Conservation (phyloP, 2,888 invertebrate species). For the Chymomyza caudatula region DNA sequence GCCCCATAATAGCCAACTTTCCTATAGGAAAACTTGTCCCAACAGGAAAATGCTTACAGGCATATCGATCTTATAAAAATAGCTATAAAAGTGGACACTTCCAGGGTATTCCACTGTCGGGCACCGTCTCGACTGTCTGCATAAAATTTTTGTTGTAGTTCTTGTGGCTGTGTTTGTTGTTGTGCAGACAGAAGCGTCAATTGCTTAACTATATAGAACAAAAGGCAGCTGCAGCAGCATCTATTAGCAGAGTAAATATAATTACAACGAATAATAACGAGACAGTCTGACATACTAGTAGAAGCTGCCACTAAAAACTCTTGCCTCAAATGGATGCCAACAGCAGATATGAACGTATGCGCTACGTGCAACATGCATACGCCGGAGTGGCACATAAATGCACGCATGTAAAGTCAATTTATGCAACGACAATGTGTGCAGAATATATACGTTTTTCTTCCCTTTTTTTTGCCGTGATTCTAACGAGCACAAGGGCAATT, state of each 20-base stretch:
- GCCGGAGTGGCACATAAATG: conserved; percentile 31
- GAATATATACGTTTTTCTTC: neutral
- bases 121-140: too few relatives aligned
- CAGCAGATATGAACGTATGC: neutral
- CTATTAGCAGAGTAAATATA: conserved; percentile 62
- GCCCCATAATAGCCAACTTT: too few relatives aligned
- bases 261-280: conserved; percentile 38
- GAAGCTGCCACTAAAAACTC: neutral
- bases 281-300: conserved; percentile 52
- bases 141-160: neutral
- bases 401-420: conserved; percentile 40
- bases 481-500: conserved; percentile 27
- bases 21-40: too few relatives aligned
- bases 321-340: neutral
- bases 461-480: neutral
- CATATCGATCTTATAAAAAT: too few relatives aligned
- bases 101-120: too few relatives aligned
- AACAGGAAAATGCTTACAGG: too few relatives aligned
- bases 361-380: conserved; percentile 19
- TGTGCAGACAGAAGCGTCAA: conserved; percentile 24
- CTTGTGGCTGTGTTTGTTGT: neutral
- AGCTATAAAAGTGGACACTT: too few relatives aligned
- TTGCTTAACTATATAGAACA: conserved; percentile 55
- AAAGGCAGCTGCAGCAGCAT: conserved; percentile 19
- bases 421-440: conserved; percentile 12